Conservation (phyloP, 2,888 invertebrate species). For the Copidosoma aretas region DNA sequence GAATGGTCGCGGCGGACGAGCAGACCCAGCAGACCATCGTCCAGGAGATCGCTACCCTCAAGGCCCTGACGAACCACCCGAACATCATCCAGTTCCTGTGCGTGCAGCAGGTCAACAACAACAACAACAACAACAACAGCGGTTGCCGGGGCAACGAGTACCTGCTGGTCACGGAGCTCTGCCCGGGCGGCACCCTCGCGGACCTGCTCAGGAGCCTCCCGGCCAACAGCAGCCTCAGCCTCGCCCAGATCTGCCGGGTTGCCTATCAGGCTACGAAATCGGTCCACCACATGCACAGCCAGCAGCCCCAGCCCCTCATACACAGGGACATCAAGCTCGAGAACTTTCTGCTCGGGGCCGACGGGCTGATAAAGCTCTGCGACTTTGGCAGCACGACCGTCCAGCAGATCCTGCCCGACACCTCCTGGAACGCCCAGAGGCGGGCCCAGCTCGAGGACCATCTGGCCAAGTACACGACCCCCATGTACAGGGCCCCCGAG, state of each 20-base stretch:
- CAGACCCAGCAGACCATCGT: constrained; percentile 80
- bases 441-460: constrained; percentile 92
- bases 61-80: constrained; percentile 88
- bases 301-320: constrained; percentile 84
- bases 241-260: constrained; percentile 78
- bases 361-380: constrained; percentile 90
- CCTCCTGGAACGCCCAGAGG: constrained; percentile 91
- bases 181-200: constrained; percentile 72
- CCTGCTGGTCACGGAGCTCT: constrained; percentile 90
- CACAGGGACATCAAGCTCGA: constrained; percentile 97
- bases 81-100: constrained; percentile 91
- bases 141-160: constrained; percentile 71
- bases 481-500: constrained; percentile 98
- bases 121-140: constrained; percentile 44
- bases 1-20: constrained; percentile 82
- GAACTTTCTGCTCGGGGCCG: constrained; percentile 87
- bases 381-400: constrained; percentile 97
- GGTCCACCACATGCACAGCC: constrained; percentile 92
- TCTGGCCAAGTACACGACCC: constrained; percentile 82
- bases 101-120: constrained; percentile 66
- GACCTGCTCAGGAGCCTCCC: constrained; percentile 54
- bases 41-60: constrained; percentile 84
- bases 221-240: constrained; percentile 65
- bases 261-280: constrained; percentile 92
- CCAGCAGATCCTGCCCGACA: constrained; percentile 81